Evolutionary conservation across 2,888 invertebrate species (phyloP).

Genomic region (Hipparchia semele): DNA sequence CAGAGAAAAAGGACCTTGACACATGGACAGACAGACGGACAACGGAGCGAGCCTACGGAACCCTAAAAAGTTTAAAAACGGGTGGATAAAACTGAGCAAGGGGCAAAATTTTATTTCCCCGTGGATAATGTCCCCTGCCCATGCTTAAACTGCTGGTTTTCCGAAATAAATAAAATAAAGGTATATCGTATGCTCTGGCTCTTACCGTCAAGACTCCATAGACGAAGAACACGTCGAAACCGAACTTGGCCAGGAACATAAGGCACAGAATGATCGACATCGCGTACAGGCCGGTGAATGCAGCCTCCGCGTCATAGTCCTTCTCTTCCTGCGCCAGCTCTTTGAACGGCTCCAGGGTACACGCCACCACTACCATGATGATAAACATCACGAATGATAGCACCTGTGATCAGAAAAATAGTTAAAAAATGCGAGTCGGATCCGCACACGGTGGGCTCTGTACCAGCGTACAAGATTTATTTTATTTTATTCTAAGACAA

Average conservation of each 20-base stretch:
- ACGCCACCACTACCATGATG: constrained; percentile 59
- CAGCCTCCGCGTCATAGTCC: constrained; percentile 58
- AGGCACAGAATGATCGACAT: constrained; percentile 67
- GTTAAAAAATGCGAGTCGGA: neutral
- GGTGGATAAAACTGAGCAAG: no score
- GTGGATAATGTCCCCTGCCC: no score
- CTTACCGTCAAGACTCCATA: constrained; percentile 65
- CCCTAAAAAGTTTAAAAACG: no score
- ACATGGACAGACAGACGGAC: no score
- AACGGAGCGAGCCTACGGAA: no score
- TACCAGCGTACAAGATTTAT: no score
- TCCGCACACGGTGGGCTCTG: no score
- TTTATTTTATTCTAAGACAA: no score
- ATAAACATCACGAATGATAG: constrained; percentile 57
- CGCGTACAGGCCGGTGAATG: constrained; percentile 61
- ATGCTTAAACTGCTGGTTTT: no score
- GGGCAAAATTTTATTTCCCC: no score
- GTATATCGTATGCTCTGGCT: neutral
- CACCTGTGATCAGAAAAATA: constrained; percentile 49
- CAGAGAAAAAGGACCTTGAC: no score
- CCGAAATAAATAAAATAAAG: no score
- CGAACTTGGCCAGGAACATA: constrained; percentile 68
- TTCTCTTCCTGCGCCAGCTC: constrained; percentile 31
- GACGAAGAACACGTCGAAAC: constrained; percentile 65
- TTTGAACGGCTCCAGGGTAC: constrained; percentile 46